Conservation (phyloP, 2,888 invertebrate species). For the Mesochorus sp. region DNA sequence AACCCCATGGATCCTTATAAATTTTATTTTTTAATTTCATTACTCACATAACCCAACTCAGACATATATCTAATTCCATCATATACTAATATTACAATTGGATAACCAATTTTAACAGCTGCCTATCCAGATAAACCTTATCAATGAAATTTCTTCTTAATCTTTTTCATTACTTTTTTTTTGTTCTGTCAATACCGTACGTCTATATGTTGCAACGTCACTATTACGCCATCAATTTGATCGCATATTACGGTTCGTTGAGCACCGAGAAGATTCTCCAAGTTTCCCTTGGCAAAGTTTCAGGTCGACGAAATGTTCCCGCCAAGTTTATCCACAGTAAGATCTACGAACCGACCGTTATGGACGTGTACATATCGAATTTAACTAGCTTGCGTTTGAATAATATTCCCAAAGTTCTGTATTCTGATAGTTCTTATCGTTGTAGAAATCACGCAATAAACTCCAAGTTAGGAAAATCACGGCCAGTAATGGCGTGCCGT, state of each 20-base stretch:
- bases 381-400: slow-evolving; percentile 11
- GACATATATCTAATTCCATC: too few species aligned
- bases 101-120: too few species aligned
- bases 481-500: too few species aligned
- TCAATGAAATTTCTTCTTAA: neutral
- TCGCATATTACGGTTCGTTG: slow-evolving; percentile 4
- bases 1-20: too few species aligned
- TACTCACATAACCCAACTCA: too few species aligned
- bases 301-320: neutral
- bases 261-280: neutral
- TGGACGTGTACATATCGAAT: slow-evolving; percentile 15
- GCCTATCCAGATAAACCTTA: too few species aligned
- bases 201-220: neutral
- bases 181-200: neutral
- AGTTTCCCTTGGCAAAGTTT: slow-evolving; percentile 43
- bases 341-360: neutral
- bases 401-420: slow-evolving; percentile 25
- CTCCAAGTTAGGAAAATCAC: neutral
- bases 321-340: neutral
- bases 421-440: neutral
- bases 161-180: neutral
- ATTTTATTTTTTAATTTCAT: too few species aligned
- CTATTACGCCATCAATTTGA: neutral
- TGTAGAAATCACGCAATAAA: neutral
- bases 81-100: neutral